These are phyloP conservation scores for Pediacus dermestoides DNA, from an alignment of 2,888 invertebrate genomes.

Conservation along the genomic window DNA sequence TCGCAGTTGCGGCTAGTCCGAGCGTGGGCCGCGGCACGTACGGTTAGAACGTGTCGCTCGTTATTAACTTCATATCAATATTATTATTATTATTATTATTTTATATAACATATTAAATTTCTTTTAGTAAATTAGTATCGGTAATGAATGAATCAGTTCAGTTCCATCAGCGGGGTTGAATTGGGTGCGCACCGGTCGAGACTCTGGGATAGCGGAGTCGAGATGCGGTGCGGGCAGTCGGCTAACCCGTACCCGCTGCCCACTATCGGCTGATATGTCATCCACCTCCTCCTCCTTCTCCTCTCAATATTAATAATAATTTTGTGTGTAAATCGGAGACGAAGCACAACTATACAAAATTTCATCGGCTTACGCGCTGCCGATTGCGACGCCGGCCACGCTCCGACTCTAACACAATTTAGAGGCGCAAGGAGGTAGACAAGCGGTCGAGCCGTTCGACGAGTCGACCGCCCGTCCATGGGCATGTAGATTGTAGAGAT, in stretches of 20 bases:
- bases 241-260: too few relatives aligned
- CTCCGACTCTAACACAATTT: too few relatives aligned
- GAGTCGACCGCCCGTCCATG: slow-evolving; percentile 34
- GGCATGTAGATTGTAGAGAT: slow-evolving; percentile 42
- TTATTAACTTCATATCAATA: slow-evolving; percentile 14
- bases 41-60: slow-evolving; percentile 33
- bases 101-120: slow-evolving; percentile 28
- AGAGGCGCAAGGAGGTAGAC: slow-evolving; percentile 36
- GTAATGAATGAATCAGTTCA: slow-evolving; percentile 45
- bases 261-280: slow-evolving; percentile 47
- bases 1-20: slow-evolving; percentile 5
- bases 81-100: not conserved
- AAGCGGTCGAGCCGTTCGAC: slow-evolving; percentile 33
- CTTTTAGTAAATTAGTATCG: slow-evolving; percentile 22
- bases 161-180: slow-evolving; percentile 41
- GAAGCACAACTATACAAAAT: too few relatives aligned
- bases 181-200: slow-evolving; percentile 32
- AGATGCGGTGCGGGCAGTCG: slow-evolving; percentile 29
- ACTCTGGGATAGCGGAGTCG: slow-evolving; percentile 30
- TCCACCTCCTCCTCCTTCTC: slow-evolving; percentile 29
- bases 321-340: slow-evolving; percentile 3
- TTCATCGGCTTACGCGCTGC: too few relatives aligned
- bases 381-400: too few relatives aligned
- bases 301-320: slow-evolving; percentile 5
- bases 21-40: slow-evolving; percentile 22